These are phyloP conservation scores for Lampropteryx suffumata DNA, from an alignment of 2,888 invertebrate species.

Conservation along the genomic window DNA sequence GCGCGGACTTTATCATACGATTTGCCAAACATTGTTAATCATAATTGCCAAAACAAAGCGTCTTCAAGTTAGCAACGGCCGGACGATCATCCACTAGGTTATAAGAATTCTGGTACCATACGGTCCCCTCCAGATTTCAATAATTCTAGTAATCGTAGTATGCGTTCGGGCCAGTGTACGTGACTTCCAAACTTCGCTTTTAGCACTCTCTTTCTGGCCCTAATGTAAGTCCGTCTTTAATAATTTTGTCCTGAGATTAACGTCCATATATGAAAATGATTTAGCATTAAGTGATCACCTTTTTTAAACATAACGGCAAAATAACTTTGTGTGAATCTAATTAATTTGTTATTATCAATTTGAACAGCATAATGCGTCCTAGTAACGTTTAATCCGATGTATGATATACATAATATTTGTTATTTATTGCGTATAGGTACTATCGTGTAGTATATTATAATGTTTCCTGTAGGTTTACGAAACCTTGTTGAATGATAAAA, in stretches of 20 bases:
- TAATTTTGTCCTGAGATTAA: constrained; percentile 76
- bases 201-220: constrained; percentile 48
- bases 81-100: constrained; percentile 77
- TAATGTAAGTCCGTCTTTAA: constrained; percentile 70
- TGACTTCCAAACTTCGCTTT: constrained; percentile 32
- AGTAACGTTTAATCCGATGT: constrained; percentile 50
- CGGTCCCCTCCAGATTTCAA: constrained; percentile 76
- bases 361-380: constrained; percentile 48
- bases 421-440: constrained; percentile 65
- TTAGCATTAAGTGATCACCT: constrained; percentile 77
- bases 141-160: constrained; percentile 69
- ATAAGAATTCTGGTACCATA: constrained; percentile 76
- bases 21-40: constrained; percentile 63
- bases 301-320: constrained; percentile 46
- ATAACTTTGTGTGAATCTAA: constrained; percentile 55
- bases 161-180: constrained; percentile 57
- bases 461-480: constrained; percentile 60
- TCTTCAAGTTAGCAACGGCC: constrained; percentile 73
- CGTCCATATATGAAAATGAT: constrained; percentile 80
- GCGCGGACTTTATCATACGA: constrained; percentile 46
- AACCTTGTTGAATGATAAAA: constrained; percentile 63
- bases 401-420: constrained; percentile 64
- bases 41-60: constrained; percentile 61
- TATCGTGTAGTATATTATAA: constrained; percentile 41
- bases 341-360: constrained; percentile 42